Evolutionary conservation across 2,797 vertebrate species (phyloP), one percentile per base, ranked within the genome.

Genomic region (Babyrousa celebensis): DNA sequence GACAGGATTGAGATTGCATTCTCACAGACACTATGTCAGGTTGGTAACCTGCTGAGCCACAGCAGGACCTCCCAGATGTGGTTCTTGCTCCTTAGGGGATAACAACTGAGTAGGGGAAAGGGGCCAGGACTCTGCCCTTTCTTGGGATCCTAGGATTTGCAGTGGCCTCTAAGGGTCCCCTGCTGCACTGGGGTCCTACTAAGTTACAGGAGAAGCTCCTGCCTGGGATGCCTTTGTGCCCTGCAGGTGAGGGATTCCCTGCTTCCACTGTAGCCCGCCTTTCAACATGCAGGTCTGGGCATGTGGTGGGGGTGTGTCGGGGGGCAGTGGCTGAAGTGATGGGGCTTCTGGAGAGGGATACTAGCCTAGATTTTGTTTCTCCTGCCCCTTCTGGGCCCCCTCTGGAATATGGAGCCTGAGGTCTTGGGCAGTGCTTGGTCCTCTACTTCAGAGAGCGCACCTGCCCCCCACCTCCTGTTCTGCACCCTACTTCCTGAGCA

Each of bases 141-240:
- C 21, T 77, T 78, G 85, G 86, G 48, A 63, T 85, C 60, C 52
- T 62, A 71, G 32, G 32, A 89, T 52, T 70, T 52, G 23, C 25
- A 68, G 70, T 71, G 75, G 12, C 23, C 20, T 85, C 32, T 17
- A 32, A 60, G 65, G 29, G 72, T 75, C 29, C 17, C 40, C 40
- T 62, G 54, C 25, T 5, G 70, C n/a, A 62, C 1, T 17, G 40
- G 54, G 6, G 7, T 62, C 36, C 77, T 14, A 5, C 36, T 25
- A 1, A 1, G 67, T 91, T 48, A 63, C 1, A 23, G 83, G 21
- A 36, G 82, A 8, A 20, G 5, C 29, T 36, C 52, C 67, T 23
- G n/a, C 58, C 27, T 36, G 65, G 72, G 27, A 15, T 74, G 27
- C 11, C 74, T 89, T 63, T 68, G 85, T 23, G 67, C 43, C 68